Percentiles rank a stretch among this genome's conserved stretches.
phyloP scores from a whole-genome alignment of 2,797 vertebrate genomes.

The Enteromius fasciolatus region DNA sequence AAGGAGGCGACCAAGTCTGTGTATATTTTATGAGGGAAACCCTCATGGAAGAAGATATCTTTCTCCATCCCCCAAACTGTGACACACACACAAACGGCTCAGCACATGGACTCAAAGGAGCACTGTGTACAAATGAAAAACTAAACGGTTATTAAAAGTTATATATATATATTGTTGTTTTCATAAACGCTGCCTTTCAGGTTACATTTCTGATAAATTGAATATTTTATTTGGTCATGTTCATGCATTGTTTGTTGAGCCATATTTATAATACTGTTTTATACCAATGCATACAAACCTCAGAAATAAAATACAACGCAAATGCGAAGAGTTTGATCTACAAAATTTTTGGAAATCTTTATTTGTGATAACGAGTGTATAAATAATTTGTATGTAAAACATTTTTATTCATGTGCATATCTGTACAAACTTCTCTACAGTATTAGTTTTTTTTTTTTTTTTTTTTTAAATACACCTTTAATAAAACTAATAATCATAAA shows the following conservation, averaged over 20 bases:
- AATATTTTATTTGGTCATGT: conserved; percentile 1
- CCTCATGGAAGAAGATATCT: conserved; percentile 33
- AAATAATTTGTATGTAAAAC: conserved; percentile 78
- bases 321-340: conserved; percentile 32
- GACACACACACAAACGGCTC: neutral
- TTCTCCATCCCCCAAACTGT: neutral
- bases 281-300: conserved; percentile 46
- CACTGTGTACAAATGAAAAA: neutral
- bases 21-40: conserved; percentile 70
- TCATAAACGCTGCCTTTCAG: neutral
- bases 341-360: conserved; percentile 75
- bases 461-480: conserved; percentile 66
- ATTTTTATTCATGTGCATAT: conserved; percentile 70
- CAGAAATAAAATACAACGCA: conserved; percentile 49
- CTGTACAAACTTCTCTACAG: conserved; percentile 74
- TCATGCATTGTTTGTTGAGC: conserved; percentile 46
- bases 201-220: neutral
- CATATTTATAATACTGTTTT: conserved; percentile 71
- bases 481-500: conserved; percentile 69
- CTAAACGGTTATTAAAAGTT: neutral
- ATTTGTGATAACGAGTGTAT: conserved; percentile 80
- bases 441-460: conserved; percentile 62
- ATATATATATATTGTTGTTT: neutral
- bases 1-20: conserved; percentile 40
- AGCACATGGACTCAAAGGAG: neutral